These are phyloP conservation scores for Phymanthus crucifer DNA, from an alignment of 92 coral and sea anemone genomes.

Conservation along the genomic window DNA sequence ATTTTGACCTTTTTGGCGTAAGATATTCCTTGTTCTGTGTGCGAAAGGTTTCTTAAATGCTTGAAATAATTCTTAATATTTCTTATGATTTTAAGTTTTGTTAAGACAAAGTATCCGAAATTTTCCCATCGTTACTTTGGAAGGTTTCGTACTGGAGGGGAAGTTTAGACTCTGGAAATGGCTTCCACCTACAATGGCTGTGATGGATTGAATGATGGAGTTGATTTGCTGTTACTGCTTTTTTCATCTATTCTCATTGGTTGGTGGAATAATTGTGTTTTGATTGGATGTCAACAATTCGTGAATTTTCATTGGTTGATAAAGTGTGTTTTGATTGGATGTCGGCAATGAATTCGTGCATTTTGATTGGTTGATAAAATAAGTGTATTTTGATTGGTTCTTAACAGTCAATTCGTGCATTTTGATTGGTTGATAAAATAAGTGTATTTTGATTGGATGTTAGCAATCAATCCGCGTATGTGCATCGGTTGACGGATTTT, in stretches of 20 bases:
- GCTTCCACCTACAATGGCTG: not conserved
- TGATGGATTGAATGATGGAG: too few relatives aligned
- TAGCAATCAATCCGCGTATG: too few relatives aligned
- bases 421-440: not conserved
- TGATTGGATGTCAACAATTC: too few relatives aligned
- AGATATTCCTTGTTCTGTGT: not conserved
- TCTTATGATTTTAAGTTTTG: not conserved
- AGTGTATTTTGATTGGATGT: too few relatives aligned
- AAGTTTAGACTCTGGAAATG: not conserved
- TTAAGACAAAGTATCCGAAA: not conserved
- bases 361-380: too few relatives aligned
- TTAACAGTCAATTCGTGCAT: not conserved
- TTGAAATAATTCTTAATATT: not conserved
- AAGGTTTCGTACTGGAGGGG: not conserved
- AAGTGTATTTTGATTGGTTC: too few relatives aligned
- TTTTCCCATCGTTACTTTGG: not conserved
- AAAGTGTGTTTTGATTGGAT: too few relatives aligned
- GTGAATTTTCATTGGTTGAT: too few relatives aligned
- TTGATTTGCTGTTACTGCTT: too few relatives aligned
- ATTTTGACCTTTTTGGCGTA: not conserved
- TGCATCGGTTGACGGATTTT: too few relatives aligned
- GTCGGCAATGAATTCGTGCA: too few relatives aligned
- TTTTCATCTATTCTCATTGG: not conserved
- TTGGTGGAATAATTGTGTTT: not conserved
- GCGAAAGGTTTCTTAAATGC: not conserved